Base-by-base conservation (phyloP, 2,797 vertebrate species). In the Crenuchus spilurus region DNA sequence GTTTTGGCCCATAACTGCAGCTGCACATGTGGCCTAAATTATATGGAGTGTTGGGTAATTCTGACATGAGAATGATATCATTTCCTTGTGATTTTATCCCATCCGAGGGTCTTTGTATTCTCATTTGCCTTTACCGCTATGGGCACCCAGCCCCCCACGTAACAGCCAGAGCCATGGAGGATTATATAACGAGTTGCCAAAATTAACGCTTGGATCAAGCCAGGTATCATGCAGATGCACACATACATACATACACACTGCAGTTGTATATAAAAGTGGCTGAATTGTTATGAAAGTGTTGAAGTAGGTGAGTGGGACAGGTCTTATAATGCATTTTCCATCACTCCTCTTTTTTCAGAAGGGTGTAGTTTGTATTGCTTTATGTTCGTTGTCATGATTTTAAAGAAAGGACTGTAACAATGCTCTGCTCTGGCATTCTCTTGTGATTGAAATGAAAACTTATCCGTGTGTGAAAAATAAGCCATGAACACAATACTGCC, bases 1-100 rank as follows among this genome's bases (percentile, higher is more conserved):
- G 60, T 65, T 79, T 57, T 70, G 65, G 63, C 65, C 62, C 42
- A 20, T 33, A 49, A 60, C 58, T 60, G 26, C 41, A 24, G 75
- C 69, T 57, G n/a, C 49, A 82, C 88, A 88, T 88, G 82, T 92
- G 91, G 84, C 83, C 79, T 83, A 76, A 79, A 88, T 93, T 91
- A 90, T 86, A 42, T 30, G 24, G 72, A 31, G 76, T 70, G 84
- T 91, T 91, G 84, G 86, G 87, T 91, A 88, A 91, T 84, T 82
- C 68, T 78, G 69, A 77, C 76, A 54, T 71, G 65, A 84, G 80
- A 72, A 74, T 88, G 88, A 91, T 84, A 85, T 88, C 79, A 87
- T 87, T 70, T 68, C 18, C 58, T 48, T 57, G 14, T 13, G 33
- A 58, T 72, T 37, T 20, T 26, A 8, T 35, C 57, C 57, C 39